Evolutionary conservation across 1,140 invertebrate species (phyloP), one percentile per base, ranked within the genome.

Genomic region (Solen grandis): DNA sequence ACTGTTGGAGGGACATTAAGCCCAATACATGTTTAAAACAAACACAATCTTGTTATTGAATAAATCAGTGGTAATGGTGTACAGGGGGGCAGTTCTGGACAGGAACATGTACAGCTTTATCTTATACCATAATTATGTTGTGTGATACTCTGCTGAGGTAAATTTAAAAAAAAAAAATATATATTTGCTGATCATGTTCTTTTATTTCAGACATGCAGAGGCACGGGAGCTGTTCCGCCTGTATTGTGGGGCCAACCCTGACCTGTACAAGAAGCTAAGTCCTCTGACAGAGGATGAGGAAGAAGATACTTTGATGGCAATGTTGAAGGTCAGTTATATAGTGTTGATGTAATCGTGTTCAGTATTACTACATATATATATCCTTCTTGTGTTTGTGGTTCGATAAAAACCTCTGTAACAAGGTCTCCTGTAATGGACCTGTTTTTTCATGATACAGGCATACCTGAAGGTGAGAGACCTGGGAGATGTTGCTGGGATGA

Each of bases 221-320:
- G 75, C 75, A 4, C 36, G 33, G 31, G 29, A 25, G 0, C 27
- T 78, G 25, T 41, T 69, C 16, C 41, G 16, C n/a, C 31, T 68
- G 19, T 78, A 78, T 25, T 38, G 33, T 14, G 57, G 25, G 36
- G 29, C 50, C 22, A 22, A 50, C 36, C 22, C 65, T n/a, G 65
- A 69, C 46, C 29, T 78, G 4, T 29, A 22, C 25, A 27, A 59
- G 65, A 69, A 69, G 63, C 31, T 78, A 54, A 60, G 4, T 60
- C 57, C 41, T 38, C 69, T 14, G 75, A 78, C 46, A 54, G 75
- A 78, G 16, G 75, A 78, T 25, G 75, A 78, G 36, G 75, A 78
- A 22, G 63, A 78, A 46, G 60, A 65, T 31, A 16, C 14, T 27
- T 3, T n/a, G 25, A 1, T 66, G 8, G 65, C 63, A 5, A 46